Base-by-base conservation (phyloP, 2,888 invertebrate genomes). In the Lasioglossum villosulum region DNA sequence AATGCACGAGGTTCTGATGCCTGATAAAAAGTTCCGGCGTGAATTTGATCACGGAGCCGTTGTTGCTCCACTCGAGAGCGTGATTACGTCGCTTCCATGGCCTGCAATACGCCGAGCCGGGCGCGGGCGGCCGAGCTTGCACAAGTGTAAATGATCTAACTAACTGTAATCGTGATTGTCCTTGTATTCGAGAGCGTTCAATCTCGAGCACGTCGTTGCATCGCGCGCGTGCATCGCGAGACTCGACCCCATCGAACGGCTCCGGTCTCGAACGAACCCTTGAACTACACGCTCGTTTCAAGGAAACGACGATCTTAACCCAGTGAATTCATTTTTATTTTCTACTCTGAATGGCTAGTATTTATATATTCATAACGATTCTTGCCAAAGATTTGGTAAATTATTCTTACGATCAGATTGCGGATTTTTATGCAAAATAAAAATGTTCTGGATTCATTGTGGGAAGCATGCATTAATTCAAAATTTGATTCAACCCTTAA, bases 101-200 rank as follows among this genome's bases (percentile, higher is more conserved):
- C 12, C 37, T 23, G 42, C 30, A 56, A 68, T 37, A 52, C 37
- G 71, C 34, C 56, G 52, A 19, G 45, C 4, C 45, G 45, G 45
- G 59, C 30, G 30, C 27, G 14, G n/a, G n/a, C 10, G 30, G 19
- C 12, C 3, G 34, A 27, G 78, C 78, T 81, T 79, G 76, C 63
- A 78, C 84, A 76, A 84, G 86, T 84, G 86, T 84, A 84, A 86
- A 80, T 27, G 78, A 86, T 86, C 81, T 74, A 78, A 74, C 78
- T 66, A 48, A 75, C 72, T 59, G 78, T 63, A 83, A 83, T 83
- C 80, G 78, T 39, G 83, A 86, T 83, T 83, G 83, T 86, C 80
- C 83, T 86, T 78, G 66, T 80, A 75, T 75, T 78, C 63, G 74
- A 63, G 77, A 37, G 63, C 76, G 23, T 83, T 83, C 63, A 74